Conservation (phyloP, 1,140 invertebrate genomes). For the Holotrichia oblita region DNA sequence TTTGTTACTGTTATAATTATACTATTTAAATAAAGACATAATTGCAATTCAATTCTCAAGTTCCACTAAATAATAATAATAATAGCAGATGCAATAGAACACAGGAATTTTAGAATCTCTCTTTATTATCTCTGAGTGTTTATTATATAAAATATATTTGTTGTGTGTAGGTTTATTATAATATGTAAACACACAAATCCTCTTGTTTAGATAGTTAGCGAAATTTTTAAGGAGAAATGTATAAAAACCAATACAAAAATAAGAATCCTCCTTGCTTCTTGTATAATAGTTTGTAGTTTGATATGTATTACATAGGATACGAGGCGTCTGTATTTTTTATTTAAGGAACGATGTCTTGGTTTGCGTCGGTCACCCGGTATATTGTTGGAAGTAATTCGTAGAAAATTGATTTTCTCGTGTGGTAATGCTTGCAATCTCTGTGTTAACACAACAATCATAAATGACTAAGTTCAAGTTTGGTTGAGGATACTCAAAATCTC, state of each 20-base stretch:
- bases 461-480: not conserved
- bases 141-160: slow-evolving; percentile 1
- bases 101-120: slow-evolving; percentile 22
- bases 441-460: not conserved
- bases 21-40: too few relatives aligned
- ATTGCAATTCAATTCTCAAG: not conserved
- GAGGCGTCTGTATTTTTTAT: too few relatives aligned
- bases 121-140: not conserved
- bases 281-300: slow-evolving; percentile 4
- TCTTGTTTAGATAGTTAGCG: slow-evolving; percentile 22
- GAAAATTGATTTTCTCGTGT: not conserved
- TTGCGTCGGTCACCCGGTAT: too few relatives aligned
- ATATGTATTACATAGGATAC: not conserved
- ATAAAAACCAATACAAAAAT: not conserved
- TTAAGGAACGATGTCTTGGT: too few relatives aligned
- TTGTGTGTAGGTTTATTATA: not conserved
- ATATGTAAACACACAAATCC: not conserved
- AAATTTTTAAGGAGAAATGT: not conserved
- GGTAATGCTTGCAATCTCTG: not conserved
- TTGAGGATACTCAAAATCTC: not conserved
- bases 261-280: slow-evolving; percentile 16
- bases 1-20: too few relatives aligned
- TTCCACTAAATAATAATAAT: not conserved
- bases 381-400: not conserved
- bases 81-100: slow-evolving; percentile 19